Base-by-base conservation (phyloP, 1,140 invertebrate species). In the Drosophila equinoxialis region DNA sequence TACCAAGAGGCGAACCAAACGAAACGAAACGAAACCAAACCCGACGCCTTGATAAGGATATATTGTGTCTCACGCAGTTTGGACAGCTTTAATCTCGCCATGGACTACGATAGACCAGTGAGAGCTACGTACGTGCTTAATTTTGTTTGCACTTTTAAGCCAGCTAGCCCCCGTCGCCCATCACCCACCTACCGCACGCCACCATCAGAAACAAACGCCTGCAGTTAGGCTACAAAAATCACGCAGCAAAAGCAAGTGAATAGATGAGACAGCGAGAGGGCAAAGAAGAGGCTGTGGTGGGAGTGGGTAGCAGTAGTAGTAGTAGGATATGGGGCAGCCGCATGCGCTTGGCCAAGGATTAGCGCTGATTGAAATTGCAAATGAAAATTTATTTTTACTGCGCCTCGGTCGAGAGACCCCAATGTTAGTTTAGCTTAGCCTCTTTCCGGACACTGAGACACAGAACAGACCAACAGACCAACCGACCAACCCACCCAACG, bases 341-440 rank as follows among this genome's bases (percentile, higher is more conserved):
- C 82, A 87, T 86, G 83, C 72, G 87, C 83, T 87, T 87, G 79
- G 81, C 81, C 81, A 81, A 83, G 87, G 87, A 90, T 90, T 90
- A 90, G 81, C 87, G 87, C 80, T 90, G 87, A 90, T 90, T 90
- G 87, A 90, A 90, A 90, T 90, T 90, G 87, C 89, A 90, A 90
- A 90, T 90, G 87, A 90, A 90, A 90, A 90, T 90, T 90, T 90
- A 90, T 90, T 90, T 87, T 90, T 77, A 90, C 85, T 90, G 75
- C 75, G 75, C 75, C 71, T 48, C 26, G 62, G 35, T 64, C 65
- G 42, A 17, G 67, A 55, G 14, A 45, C 51, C 11, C 63, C 67
- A 82, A 79, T 86, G 83, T 86, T 87, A 87, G 83, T 86, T 86
- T 75, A 86, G 79, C 79, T 82, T 65, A 79, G 79, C 79, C 74